Percentiles rank a stretch among this genome's conserved stretches.
These are phyloP conservation scores for Rhyacichthys aspro DNA, from an alignment of 2,797 vertebrate genomes.

Conservation along the genomic window DNA sequence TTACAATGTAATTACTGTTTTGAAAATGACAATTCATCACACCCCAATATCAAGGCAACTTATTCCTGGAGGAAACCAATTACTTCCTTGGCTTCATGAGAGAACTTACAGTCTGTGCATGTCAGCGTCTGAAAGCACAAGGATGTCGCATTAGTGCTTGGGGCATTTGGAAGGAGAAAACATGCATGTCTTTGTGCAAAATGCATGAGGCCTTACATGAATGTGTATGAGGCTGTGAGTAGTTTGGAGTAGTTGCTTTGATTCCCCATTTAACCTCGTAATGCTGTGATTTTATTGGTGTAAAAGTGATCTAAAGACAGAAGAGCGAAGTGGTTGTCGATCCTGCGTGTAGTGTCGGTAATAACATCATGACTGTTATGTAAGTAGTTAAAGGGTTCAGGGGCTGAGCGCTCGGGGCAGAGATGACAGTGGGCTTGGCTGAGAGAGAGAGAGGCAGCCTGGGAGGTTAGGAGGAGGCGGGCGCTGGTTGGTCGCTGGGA, in stretches of 20 bases:
- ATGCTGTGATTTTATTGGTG: neutral
- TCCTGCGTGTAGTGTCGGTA: slow-evolving; percentile 30
- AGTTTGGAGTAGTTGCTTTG: neutral
- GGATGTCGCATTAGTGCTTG: slow-evolving; percentile 7
- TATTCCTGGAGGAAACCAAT: no score
- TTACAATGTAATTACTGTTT: no score
- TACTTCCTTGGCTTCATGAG: neutral
- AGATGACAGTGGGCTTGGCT: slow-evolving; percentile 20
- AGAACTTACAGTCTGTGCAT: slow-evolving; percentile 13
- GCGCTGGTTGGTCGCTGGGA: slow-evolving; percentile 26
- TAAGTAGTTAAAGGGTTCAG: slow-evolving; percentile 67
- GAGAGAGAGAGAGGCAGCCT: slow-evolving; percentile 29
- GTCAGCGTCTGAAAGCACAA: slow-evolving; percentile 13
- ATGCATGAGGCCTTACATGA: slow-evolving; percentile 7
- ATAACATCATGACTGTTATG: slow-evolving; percentile 59
- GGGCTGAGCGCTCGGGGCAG: slow-evolving; percentile 45
- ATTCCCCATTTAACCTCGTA: neutral
- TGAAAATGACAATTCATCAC: no score
- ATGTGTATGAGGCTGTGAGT: neutral
- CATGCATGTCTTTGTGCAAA: neutral
- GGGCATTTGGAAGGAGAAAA: neutral
- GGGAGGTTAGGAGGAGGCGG: slow-evolving; percentile 34
- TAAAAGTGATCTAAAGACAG: neutral
- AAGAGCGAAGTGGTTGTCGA: slow-evolving; percentile 20
- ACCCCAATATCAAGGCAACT: no score